Evolutionary conservation across 2,113 vertebrate species (phyloP).

Genomic region (Calonectris borealis): DNA sequence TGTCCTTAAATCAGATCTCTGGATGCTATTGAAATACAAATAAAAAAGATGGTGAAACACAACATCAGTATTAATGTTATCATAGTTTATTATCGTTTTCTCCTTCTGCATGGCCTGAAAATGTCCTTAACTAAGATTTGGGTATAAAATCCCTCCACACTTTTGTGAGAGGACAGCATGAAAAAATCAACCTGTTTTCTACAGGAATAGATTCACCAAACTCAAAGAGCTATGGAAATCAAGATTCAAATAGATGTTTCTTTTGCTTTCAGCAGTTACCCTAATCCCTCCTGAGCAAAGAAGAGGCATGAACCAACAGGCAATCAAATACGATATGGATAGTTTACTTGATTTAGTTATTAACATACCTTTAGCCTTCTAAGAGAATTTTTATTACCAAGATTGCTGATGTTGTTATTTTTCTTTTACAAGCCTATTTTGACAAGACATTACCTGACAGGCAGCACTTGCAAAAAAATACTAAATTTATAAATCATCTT

Average conservation of each 20-base stretch:
- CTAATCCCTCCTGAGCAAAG: not conserved
- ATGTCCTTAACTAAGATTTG: not conserved
- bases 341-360: not conserved
- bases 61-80: not conserved
- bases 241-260: not conserved
- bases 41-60: not conserved
- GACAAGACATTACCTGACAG: not conserved
- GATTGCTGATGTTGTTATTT: not conserved
- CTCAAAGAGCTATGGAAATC: not conserved
- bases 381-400: not conserved
- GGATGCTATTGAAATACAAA: not conserved
- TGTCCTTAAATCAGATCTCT: not conserved
- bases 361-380: not conserved
- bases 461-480: not conserved
- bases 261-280: not conserved
- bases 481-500: slow-evolving; percentile 23
- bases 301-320: not conserved
- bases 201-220: not conserved
- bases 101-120: not conserved
- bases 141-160: not conserved
- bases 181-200: not conserved
- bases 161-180: not conserved
- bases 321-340: not conserved
- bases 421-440: not conserved
- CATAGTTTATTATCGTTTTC: not conserved